Percentiles rank a stretch among this genome's conserved stretches.
Evolutionary conservation across 1,140 invertebrate genomes (phyloP).

Genomic region (Aphelenchoides avenae): DNA sequence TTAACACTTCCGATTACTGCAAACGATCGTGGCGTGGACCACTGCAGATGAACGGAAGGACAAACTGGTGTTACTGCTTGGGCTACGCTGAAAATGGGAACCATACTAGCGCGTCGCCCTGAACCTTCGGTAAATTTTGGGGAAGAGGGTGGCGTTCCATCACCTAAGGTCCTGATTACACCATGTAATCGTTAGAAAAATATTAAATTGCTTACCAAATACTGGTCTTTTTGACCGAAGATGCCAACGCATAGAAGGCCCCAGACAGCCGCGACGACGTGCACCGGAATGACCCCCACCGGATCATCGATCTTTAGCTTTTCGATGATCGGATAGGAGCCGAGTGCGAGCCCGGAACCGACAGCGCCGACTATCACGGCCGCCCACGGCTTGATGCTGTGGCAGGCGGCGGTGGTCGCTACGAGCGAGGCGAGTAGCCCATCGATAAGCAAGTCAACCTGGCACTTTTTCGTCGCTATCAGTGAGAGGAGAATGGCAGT

Average conservation of each 20-base stretch:
- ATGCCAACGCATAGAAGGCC: conserved; percentile 60
- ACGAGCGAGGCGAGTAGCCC: conserved; percentile 58
- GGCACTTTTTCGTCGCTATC: conserved; percentile 44
- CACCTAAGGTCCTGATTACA: background rate
- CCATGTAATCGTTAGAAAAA: background rate
- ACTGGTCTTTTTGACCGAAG: conserved; percentile 54
- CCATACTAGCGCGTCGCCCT: too few relatives aligned
- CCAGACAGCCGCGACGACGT: conserved; percentile 59
- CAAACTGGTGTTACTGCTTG: too few relatives aligned
- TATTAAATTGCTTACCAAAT: conserved; percentile 2
- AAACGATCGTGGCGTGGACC: too few relatives aligned
- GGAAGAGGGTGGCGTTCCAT: too few relatives aligned
- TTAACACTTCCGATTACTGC: too few relatives aligned
- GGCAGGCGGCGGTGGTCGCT: conserved; percentile 56
- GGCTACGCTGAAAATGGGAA: too few relatives aligned
- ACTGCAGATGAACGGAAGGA: too few relatives aligned
- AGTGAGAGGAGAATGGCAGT: conserved; percentile 69
- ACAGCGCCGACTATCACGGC: conserved; percentile 57
- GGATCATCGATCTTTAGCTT: conserved; percentile 60
- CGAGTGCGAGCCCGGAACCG: conserved; percentile 51
- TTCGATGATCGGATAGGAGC: conserved; percentile 56
- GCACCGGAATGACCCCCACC: conserved; percentile 61
- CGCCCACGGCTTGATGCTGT: conserved; percentile 53
- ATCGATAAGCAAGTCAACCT: conserved; percentile 59
- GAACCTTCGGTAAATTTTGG: too few relatives aligned